phyloP scores from a whole-genome alignment of 2,888 invertebrate genomes.

The Endomychus coccineus region DNA sequence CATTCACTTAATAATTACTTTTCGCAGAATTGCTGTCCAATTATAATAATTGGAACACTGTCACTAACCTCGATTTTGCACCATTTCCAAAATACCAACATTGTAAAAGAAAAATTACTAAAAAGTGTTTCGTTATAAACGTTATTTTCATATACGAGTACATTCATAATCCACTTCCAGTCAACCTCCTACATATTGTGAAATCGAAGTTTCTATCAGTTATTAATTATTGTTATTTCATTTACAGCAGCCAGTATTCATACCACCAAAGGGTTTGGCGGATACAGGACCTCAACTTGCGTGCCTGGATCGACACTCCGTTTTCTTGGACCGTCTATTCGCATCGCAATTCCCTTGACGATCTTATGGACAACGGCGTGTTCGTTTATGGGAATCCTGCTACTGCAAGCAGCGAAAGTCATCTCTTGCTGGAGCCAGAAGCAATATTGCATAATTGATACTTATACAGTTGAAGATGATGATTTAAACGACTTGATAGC shows the following conservation, averaged over 20 bases:
- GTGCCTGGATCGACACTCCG: slow-evolving; percentile 35
- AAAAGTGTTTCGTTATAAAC: no score
- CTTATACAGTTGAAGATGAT: slow-evolving; percentile 32
- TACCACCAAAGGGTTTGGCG: slow-evolving; percentile 47
- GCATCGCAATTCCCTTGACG: slow-evolving; percentile 37
- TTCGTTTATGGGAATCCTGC: slow-evolving; percentile 48
- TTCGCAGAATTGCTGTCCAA: no score
- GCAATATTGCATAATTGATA: slow-evolving; percentile 29
- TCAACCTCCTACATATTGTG: no score
- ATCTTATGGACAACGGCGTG: slow-evolving; percentile 52
- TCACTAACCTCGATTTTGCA: no score
- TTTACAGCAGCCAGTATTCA: slow-evolving; percentile 53
- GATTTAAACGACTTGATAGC: slow-evolving; percentile 35
- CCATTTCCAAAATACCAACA: no score
- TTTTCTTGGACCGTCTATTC: slow-evolving; percentile 37
- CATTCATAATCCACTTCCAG: no score
- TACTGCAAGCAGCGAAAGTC: slow-evolving; percentile 50
- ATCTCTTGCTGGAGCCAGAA: slow-evolving; percentile 32
- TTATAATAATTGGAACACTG: no score
- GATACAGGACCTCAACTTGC: slow-evolving; percentile 38
- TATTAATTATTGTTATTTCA: no score
- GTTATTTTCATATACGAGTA: no score
- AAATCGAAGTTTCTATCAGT: no score
- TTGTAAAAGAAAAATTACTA: no score
- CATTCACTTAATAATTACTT: no score